Evolutionary conservation across 1,140 invertebrate genomes (phyloP), one percentile per base, ranked within the genome.

Genomic region (Helicoverpa zea): DNA sequence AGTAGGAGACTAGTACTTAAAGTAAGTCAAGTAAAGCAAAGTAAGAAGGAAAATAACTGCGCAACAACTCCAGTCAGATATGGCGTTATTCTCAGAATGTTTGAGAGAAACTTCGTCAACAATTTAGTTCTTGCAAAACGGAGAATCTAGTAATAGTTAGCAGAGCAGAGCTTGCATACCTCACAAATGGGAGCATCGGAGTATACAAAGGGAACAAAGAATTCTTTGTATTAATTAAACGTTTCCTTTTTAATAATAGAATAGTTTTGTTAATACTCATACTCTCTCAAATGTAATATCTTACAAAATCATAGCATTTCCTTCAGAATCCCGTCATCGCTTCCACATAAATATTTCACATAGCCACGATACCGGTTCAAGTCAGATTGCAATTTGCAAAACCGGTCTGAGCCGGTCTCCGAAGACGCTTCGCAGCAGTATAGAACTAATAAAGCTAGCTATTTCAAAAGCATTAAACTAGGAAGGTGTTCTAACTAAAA

Each of bases 321-420:
- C 64, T 43, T 11, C 43, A 68, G n/a, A 23, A 49, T 49, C 14
- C 16, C 23, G 43, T 13, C 64, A 68, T 68, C 43, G 16, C 49
- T 30, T 51, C 35, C 30, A 30, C 64, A 68, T 51, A 68, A 51
- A 43, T 13, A 51, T 52, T 72, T 54, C 49, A 72, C 68, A 72
- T 72, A 72, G 68, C 49, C 68, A 13, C 23, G 64, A 49, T 72
- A 72, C 68, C 68, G 68, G 68, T 72, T 16, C 68, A 72, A 72
- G 52, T 49, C 23, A 30, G 68, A 52, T 51, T n/a, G 49, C 13
- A 51, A 13, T 54, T 68, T 30, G 23, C 68, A 23, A 54, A 72
- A 72, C 68, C 68, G 49, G 68, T 72, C 68, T 29, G 23, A 51
- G 23, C 68, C 68, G 23, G 68, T 72, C 30, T 54, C 23, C 23